phyloP scores from a whole-genome alignment of 2,888 invertebrate species.

The Melieria picta region DNA sequence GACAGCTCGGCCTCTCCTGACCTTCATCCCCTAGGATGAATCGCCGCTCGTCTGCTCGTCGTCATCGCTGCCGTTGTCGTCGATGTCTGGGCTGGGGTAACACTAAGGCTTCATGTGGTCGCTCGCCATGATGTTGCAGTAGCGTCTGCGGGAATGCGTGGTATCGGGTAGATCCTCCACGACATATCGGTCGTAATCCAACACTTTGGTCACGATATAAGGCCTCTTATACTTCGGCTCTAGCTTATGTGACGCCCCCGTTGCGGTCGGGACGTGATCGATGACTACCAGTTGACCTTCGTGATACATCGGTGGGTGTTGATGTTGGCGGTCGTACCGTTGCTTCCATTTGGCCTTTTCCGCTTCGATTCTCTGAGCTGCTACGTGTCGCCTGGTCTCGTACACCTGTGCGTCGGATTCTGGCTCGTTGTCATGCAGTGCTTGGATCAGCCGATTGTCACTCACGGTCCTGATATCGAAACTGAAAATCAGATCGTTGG shows the following conservation, averaged over 20 bases:
- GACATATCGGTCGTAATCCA: constrained; percentile 34
- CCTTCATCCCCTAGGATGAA: too few relatives aligned
- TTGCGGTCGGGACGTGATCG: constrained; percentile 30
- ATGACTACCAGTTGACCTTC: neutral
- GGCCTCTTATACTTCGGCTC: constrained; percentile 36
- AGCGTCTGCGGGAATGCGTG: constrained; percentile 20
- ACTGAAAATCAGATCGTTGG: constrained; percentile 11
- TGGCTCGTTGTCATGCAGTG: neutral
- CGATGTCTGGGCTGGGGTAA: too few relatives aligned
- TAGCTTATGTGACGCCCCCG: constrained; percentile 36
- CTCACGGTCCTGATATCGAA: constrained; percentile 17
- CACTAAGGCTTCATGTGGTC: constrained; percentile 41
- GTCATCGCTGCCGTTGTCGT: too few relatives aligned
- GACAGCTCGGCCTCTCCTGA: too few relatives aligned
- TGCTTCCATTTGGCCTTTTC: constrained; percentile 8
- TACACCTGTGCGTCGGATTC: neutral
- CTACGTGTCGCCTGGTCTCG: neutral
- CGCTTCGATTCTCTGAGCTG: neutral
- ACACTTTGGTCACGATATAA: constrained; percentile 32
- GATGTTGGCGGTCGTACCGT: neutral
- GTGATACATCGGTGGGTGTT: neutral
- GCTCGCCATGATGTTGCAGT: constrained; percentile 29
- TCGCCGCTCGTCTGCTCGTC: too few relatives aligned
- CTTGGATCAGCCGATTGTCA: constrained; percentile 11
- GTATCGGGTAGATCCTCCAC: constrained; percentile 34